Percentiles rank a stretch among this genome's conserved stretches.
These are phyloP conservation scores for Graphium colonna DNA, from an alignment of 2,888 invertebrate species.

Conservation along the genomic window DNA sequence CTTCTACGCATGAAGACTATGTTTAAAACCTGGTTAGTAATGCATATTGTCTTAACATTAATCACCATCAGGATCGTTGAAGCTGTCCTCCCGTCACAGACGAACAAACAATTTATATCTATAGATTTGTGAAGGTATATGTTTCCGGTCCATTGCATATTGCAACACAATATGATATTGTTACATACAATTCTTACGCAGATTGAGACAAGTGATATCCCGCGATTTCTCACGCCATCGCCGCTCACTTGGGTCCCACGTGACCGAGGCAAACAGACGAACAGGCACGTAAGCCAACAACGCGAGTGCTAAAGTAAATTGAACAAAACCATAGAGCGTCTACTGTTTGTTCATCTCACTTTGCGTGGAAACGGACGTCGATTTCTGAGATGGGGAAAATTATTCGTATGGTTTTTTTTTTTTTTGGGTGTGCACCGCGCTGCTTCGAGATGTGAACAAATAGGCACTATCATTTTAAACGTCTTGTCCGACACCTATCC, in stretches of 20 bases:
- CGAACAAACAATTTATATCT: too few species aligned
- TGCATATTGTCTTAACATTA: too few species aligned
- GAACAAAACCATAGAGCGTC: constrained; percentile 33
- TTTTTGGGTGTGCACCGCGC: background rate
- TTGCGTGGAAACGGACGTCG: constrained; percentile 26
- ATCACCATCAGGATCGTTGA: too few species aligned
- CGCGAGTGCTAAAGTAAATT: constrained; percentile 24
- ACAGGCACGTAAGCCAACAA: constrained; percentile 30
- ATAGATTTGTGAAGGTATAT: too few species aligned
- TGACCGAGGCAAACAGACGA: constrained; percentile 31
- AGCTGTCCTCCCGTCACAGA: too few species aligned
- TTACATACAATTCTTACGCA: background rate
- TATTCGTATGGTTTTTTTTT: constrained; percentile 6
- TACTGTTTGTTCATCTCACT: constrained; percentile 30
- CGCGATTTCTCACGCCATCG: constrained; percentile 2
- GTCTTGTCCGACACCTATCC: too few species aligned
- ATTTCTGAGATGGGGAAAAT: constrained; percentile 22
- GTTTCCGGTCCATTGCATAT: too few species aligned
- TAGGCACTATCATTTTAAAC: too few species aligned
- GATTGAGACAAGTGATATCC: background rate
- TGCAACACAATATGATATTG: too few species aligned
- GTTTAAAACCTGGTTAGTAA: too few species aligned
- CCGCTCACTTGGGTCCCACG: constrained; percentile 1
- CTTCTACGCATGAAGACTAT: too few species aligned
- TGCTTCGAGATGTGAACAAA: background rate